phyloP scores from a whole-genome alignment of 2,113 vertebrate species.

The Phalacrocorax carbo region DNA sequence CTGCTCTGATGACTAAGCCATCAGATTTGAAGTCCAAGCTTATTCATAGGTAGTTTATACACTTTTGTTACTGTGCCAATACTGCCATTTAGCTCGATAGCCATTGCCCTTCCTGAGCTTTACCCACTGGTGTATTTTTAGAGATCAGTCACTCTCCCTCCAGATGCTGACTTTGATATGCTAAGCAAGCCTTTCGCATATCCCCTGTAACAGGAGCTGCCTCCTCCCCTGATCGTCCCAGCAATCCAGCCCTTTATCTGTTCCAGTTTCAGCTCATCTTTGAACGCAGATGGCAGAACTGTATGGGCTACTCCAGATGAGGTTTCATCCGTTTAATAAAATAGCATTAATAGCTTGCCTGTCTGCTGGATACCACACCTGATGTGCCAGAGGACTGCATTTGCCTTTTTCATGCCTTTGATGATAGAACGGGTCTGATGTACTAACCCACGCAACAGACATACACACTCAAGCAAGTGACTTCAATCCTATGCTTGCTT shows the following conservation, averaged over 20 bases:
- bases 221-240: neutral
- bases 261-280: neutral
- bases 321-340: neutral
- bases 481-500: neutral
- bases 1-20: neutral
- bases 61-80: neutral
- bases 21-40: neutral
- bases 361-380: neutral
- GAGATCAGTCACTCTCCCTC: neutral
- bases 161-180: neutral
- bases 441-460: too few species aligned
- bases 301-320: neutral
- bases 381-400: neutral
- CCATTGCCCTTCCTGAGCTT: neutral
- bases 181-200: neutral
- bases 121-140: neutral
- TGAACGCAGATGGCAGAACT: neutral
- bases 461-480: neutral
- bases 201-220: rapidly evolving
- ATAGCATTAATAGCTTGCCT: neutral
- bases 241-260: neutral
- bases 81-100: neutral
- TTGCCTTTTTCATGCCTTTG: neutral
- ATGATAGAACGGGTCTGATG: neutral
- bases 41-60: neutral